Conservation (phyloP, 2,113 vertebrate genomes). For the Bombycilla garrulus region DNA sequence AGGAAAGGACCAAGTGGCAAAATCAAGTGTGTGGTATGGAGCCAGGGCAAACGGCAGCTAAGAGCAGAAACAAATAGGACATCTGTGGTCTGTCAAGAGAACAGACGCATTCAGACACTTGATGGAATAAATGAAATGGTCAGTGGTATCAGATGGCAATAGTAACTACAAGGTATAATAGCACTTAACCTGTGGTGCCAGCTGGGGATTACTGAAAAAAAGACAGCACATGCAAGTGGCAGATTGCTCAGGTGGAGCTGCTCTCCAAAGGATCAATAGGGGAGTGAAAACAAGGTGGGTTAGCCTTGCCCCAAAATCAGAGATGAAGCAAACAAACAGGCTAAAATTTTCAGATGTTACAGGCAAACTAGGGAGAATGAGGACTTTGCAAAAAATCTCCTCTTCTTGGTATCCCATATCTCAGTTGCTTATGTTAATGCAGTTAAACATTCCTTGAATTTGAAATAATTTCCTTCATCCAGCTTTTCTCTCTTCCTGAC, state of each 20-base stretch:
- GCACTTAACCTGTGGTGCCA: background rate
- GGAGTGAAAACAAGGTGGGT: background rate
- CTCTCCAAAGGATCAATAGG: background rate
- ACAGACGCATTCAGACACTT: background rate
- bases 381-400: background rate
- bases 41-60: accelerated
- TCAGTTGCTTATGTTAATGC: background rate
- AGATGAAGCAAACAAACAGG: background rate
- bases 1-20: background rate
- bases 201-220: background rate
- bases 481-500: background rate
- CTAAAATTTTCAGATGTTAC: background rate
- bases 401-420: background rate
- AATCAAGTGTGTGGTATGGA: background rate
- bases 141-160: background rate
- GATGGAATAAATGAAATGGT: background rate
- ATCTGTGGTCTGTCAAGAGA: background rate
- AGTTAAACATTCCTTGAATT: constrained; percentile 2
- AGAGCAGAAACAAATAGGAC: background rate
- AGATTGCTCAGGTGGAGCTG: background rate
- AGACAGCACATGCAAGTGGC: accelerated
- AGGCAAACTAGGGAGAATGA: background rate
- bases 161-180: background rate
- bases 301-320: background rate
- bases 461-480: constrained; percentile 21